phyloP scores from a whole-genome alignment of 2,888 invertebrate genomes.

The Mesopsocus fuscifrons region DNA sequence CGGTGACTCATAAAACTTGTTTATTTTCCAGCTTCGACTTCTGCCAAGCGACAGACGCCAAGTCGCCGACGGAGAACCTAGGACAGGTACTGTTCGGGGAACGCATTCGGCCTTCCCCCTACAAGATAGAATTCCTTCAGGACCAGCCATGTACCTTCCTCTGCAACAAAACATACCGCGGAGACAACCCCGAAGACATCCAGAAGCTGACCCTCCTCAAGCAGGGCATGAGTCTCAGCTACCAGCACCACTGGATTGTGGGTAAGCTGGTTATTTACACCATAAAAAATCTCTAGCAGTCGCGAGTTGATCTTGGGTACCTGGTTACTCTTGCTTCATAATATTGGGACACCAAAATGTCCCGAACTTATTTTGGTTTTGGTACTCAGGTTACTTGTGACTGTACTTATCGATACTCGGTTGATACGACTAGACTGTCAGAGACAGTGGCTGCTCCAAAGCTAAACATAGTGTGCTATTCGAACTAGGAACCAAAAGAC shows the following conservation, averaged over 20 bases:
- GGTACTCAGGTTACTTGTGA: background rate
- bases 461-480: too few relatives aligned
- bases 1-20: constrained; percentile 9
- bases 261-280: constrained; percentile 28
- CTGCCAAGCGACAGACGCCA: constrained; percentile 53
- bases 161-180: constrained; percentile 52
- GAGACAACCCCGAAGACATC: constrained; percentile 38
- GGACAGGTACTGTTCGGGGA: constrained; percentile 99
- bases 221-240: constrained; percentile 85
- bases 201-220: constrained; percentile 63
- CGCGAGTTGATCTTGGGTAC: too few relatives aligned
- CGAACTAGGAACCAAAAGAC: too few relatives aligned
- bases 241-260: constrained; percentile 96
- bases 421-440: too few relatives aligned
- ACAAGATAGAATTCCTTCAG: constrained; percentile 64
- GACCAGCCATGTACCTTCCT: constrained; percentile 37
- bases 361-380: background rate
- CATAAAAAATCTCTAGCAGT: too few relatives aligned
- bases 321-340: too few relatives aligned
- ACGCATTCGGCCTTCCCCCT: constrained; percentile 85
- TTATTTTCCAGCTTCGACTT: constrained; percentile 65
- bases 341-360: background rate
- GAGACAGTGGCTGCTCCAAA: too few relatives aligned
- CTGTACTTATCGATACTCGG: too few relatives aligned
- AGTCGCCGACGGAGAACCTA: constrained; percentile 89